Base-by-base conservation (phyloP, 2,888 invertebrate species). In the Tupiocoris notatus region DNA sequence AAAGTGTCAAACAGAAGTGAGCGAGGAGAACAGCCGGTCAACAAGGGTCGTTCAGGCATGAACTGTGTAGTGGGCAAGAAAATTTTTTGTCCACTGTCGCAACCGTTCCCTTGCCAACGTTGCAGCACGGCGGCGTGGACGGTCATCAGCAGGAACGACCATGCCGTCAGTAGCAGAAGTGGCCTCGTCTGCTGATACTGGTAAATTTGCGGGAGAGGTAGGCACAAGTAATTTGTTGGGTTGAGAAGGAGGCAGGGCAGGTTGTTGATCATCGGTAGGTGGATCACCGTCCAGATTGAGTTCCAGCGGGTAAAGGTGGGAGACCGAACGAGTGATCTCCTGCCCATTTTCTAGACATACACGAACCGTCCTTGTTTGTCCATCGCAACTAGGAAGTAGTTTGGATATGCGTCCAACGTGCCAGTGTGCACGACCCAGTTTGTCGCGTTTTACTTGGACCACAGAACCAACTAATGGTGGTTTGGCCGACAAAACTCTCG, bases 231-330 rank as follows among this genome's bases (percentile, higher is more conserved):
- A n/a, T n/a, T n/a, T n/a, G n/a, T n/a, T n/a, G n/a, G n/a, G n/a
- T n/a, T n/a, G n/a, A n/a, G n/a, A n/a, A n/a, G n/a, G n/a, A n/a
- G n/a, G n/a, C n/a, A n/a, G n/a, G n/a, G n/a, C n/a, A n/a, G n/a
- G n/a, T n/a, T n/a, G n/a, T n/a, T n/a, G n/a, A n/a, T n/a, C n/a
- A n/a, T n/a, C n/a, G n/a, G n/a, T n/a, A 17, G 61, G 61, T 7
- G 7, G 7, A 12, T 17, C 9, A 17, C 9, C 7, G 18, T 7
- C 9, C 17, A 7, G 61, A 18, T 66, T 18, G 2, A 67, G 12
- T 67, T 70, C 70, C 7, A 70, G 70, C 0, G 70, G 70, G 18
- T 70, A 70, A 6, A 70, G 24, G 54, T 70, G 70, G 6, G 24
- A 16, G n/a, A 59, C 61, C 1, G 70, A 70, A 3, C 70, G 70